Percentiles rank a stretch among this genome's conserved stretches.
These are phyloP conservation scores for Carlito syrichta DNA, from an alignment of 2,113 vertebrate species.

Conservation along the genomic window DNA sequence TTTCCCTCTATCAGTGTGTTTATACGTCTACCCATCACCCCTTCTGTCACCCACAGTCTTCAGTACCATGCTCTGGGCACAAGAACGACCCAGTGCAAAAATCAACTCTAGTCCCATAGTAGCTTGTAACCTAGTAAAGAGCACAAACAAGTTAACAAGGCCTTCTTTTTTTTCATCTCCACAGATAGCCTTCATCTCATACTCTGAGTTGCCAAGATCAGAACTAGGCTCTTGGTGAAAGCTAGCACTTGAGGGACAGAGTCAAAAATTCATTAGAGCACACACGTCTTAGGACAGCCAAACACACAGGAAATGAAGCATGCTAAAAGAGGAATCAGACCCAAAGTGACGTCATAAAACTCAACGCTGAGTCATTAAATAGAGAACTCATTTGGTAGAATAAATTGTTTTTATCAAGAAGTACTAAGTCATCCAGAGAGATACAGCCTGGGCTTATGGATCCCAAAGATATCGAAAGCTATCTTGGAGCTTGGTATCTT, in stretches of 20 bases:
- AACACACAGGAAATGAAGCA: not conserved
- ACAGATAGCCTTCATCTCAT: not conserved
- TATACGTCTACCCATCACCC: not conserved
- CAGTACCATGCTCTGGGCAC: not conserved
- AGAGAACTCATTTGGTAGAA: not conserved
- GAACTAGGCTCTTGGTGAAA: not conserved
- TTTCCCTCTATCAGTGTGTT: not conserved
- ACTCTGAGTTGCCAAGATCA: not conserved
- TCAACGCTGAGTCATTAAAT: not conserved
- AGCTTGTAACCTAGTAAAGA: not conserved
- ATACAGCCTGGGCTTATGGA: not conserved
- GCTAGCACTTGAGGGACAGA: not conserved
- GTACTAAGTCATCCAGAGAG: not conserved
- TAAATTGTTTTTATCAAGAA: not conserved
- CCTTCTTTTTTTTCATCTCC: conserved; percentile 1
- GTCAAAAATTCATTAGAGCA: not conserved
- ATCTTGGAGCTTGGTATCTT: not conserved
- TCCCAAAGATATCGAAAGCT: not conserved
- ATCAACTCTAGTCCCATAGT: too few species aligned
- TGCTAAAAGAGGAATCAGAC: conserved; percentile 2
- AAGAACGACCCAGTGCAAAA: not conserved
- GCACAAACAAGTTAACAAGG: not conserved
- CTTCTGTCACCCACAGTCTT: not conserved
- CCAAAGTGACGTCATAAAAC: conserved; percentile 1
- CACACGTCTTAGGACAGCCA: not conserved